Conservation (phyloP, 2,797 vertebrate genomes). For the Chiloscyllium punctatum region DNA sequence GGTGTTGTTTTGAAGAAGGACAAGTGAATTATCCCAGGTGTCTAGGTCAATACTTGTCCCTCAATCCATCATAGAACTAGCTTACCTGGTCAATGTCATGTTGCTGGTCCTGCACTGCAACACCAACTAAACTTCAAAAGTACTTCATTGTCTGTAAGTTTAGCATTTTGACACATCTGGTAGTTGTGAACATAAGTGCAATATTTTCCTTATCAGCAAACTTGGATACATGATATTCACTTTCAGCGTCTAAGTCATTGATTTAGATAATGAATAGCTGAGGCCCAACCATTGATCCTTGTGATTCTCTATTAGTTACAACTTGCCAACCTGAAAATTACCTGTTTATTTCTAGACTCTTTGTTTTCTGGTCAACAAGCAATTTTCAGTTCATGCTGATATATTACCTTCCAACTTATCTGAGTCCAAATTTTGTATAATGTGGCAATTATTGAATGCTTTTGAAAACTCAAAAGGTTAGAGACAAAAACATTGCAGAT, state of each 20-base stretch:
- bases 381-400: not conserved
- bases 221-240: not conserved
- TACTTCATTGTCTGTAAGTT: too few species aligned
- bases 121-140: too few species aligned
- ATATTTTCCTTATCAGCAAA: not conserved
- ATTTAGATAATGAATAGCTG: not conserved
- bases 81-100: too few species aligned
- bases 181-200: too few species aligned
- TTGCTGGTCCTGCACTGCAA: too few species aligned
- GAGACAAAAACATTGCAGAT: too few species aligned
- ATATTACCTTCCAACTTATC: not conserved
- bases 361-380: not conserved
- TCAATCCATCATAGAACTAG: too few species aligned
- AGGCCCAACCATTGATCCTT: not conserved
- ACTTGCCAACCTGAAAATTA: not conserved
- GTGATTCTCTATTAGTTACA: not conserved
- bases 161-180: too few species aligned
- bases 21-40: too few species aligned
- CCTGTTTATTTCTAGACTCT: not conserved
- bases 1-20: too few species aligned
- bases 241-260: not conserved
- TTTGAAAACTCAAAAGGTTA: not conserved
- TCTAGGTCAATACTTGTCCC: too few species aligned
- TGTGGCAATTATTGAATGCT: not conserved
- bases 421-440: not conserved